A percentile compares a stretch with the other conserved stretches of the same genome.
Conservation (phyloP, 1,140 invertebrate species). For the Drosophila funebris region DNA sequence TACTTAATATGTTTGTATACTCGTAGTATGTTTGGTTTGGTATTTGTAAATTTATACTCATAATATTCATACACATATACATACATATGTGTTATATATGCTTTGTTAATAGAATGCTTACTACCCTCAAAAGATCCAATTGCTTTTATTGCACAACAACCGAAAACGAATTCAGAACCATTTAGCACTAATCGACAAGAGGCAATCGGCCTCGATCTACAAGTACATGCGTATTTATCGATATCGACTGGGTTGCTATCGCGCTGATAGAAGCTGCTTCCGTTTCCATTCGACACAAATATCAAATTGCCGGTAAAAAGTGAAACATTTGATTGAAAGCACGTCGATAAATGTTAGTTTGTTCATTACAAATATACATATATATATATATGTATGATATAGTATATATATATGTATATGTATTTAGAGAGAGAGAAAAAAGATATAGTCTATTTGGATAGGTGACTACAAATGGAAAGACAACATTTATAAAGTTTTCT, state of each 20-base stretch:
- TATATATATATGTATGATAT: neutral
- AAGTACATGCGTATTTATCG: conserved; percentile 19
- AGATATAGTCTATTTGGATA: conserved; percentile 53
- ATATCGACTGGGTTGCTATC: conserved; percentile 46
- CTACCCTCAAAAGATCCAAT: conserved; percentile 70
- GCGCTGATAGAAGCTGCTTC: conserved; percentile 23
- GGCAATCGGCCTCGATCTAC: conserved; percentile 11
- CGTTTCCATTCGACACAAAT: conserved; percentile 16
- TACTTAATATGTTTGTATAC: conserved; percentile 37
- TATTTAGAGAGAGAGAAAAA: conserved; percentile 13
- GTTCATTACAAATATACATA: conserved; percentile 10
- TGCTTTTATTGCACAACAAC: conserved; percentile 58
- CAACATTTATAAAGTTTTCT: conserved; percentile 74
- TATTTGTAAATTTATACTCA: conserved; percentile 73
- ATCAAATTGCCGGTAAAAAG: conserved; percentile 28
- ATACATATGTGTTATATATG: conserved; percentile 37
- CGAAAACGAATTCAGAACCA: conserved; percentile 46
- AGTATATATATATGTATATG: neutral
- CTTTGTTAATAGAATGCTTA: too few species aligned
- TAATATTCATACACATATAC: conserved; percentile 53
- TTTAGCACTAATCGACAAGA: conserved; percentile 11
- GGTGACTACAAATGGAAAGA: conserved; percentile 58
- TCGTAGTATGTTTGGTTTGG: conserved; percentile 40
- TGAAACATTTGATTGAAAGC: conserved; percentile 68
- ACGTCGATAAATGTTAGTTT: conserved; percentile 42